These are phyloP conservation scores for Zonotrichia leucophrys DNA, from an alignment of 2,113 vertebrate genomes.

Conservation along the genomic window DNA sequence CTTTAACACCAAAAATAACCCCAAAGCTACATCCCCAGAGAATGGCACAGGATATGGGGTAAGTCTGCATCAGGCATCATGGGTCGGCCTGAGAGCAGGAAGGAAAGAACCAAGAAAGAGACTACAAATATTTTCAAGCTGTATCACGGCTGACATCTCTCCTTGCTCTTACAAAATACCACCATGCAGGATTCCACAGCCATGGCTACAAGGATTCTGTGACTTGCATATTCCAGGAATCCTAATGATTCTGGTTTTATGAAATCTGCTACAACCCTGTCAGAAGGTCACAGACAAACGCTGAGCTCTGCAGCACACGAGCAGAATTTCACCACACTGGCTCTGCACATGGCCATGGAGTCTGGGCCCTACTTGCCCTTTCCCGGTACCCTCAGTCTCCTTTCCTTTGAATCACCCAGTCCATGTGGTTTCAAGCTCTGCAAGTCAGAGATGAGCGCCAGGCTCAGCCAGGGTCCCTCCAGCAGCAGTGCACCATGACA, in stretches of 20 bases:
- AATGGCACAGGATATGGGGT: not conserved
- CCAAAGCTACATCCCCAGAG: not conserved
- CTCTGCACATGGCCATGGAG: not conserved
- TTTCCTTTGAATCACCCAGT: not conserved
- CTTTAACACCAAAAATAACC: not conserved
- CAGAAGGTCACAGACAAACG: not conserved
- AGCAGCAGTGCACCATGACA: not conserved
- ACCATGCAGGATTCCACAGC: not conserved
- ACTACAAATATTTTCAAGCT: not conserved
- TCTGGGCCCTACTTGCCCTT: not conserved
- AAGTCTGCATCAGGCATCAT: accelerated
- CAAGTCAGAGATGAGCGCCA: not conserved
- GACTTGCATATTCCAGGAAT: not conserved
- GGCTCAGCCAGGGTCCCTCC: not conserved
- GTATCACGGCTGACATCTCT: not conserved
- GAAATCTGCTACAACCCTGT: not conserved
- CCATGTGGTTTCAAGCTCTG: not conserved
- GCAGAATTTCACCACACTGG: not conserved
- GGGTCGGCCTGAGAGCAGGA: not conserved
- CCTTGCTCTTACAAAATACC: not conserved
- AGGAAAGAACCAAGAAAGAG: not conserved
- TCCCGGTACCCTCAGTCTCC: not conserved
- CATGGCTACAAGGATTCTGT: accelerated
- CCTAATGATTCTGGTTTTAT: accelerated
- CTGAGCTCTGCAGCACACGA: not conserved